Percentiles rank a stretch among this genome's conserved stretches.
Evolutionary conservation across 2,888 invertebrate species (phyloP).

Genomic region (Calliopum simillimum): DNA sequence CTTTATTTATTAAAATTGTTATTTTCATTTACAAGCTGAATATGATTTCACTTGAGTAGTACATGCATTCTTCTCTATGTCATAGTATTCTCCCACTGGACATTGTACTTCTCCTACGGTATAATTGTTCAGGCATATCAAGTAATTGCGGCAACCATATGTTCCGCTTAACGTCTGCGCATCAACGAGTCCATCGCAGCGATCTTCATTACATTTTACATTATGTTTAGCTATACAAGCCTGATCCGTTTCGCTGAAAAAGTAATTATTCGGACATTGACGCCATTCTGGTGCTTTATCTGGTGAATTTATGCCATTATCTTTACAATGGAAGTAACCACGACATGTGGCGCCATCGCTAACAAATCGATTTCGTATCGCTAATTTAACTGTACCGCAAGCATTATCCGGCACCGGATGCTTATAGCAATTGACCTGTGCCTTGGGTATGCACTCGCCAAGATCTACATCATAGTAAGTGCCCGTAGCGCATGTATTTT

Average conservation of each 20-base stretch:
- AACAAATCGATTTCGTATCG: constrained; percentile 53
- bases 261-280: constrained; percentile 49
- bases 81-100: constrained; percentile 52
- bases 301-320: constrained; percentile 53
- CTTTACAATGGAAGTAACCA: constrained; percentile 58
- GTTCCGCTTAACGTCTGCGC: constrained; percentile 48
- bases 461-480: constrained; percentile 48
- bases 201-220: constrained; percentile 47
- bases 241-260: constrained; percentile 50
- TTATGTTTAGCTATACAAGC: constrained; percentile 42
- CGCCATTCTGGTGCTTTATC: constrained; percentile 52
- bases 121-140: constrained; percentile 49
- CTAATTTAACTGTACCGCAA: constrained; percentile 56
- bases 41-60: constrained; percentile 43
- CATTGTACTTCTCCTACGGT: constrained; percentile 49
- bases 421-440: constrained; percentile 48
- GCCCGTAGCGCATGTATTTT: constrained; percentile 40
- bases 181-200: constrained; percentile 55
- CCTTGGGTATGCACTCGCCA: constrained; percentile 47
- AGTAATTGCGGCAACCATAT: constrained; percentile 55
- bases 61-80: constrained; percentile 49
- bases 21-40: constrained; percentile 45
- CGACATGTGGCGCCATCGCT: constrained; percentile 56
- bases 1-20: neutral
- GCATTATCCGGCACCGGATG: constrained; percentile 53